Evolutionary conservation across 2,113 vertebrate species (phyloP), one percentile per base, ranked within the genome.

Genomic region (Ophthalmolycus amberensis): DNA sequence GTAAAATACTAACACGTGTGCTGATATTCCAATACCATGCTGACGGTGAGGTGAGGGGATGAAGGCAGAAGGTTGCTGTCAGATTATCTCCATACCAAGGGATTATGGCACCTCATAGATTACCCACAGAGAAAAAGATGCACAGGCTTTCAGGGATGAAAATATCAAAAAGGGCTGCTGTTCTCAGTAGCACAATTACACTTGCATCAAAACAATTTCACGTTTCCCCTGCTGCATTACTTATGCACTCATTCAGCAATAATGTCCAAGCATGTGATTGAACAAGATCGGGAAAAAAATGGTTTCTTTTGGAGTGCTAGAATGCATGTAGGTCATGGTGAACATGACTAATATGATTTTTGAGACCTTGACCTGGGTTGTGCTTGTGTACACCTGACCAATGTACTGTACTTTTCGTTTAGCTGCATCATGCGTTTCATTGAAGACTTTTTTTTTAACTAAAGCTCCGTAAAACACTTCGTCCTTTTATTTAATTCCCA

Each of bases 101-200:
- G 92, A 92, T 95, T 94, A 93, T 90, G 80, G 86, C 91, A 94
- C 87, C 76, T 90, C 88, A 50, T 76, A 94, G 81, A 92, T 91
- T 93, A 92, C 62, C 80, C 71, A 67, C 56, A 62, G 80, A 82
- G 77, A 79, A 67, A 85, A 80, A 69, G 54, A 91, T 74, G 79
- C 82, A 90, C 70, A 81, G 10, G 40, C 73, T 64, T 75, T 29
- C 54, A 50, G 27, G 83, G 77, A 88, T 75, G 79, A 85, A 91
- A 91, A 90, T 84, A 89, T 84, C 38, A 48, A 32, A 32, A 50
- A 25, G 25, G 56, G 66, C 66, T 81, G 67, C 72, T 75, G 12
- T 81, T 89, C 46, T 80, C 40, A 72, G 65, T 25, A 10, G 6
- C 32, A 12, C 3, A 37, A 50, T 56, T 58, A 38, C n/a, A 44